Evolutionary conservation across 35 echinoderm and acorn worm genomes (phyloP), one percentile per base, ranked within the genome.

Genomic region (Apostichopus japonicus): DNA sequence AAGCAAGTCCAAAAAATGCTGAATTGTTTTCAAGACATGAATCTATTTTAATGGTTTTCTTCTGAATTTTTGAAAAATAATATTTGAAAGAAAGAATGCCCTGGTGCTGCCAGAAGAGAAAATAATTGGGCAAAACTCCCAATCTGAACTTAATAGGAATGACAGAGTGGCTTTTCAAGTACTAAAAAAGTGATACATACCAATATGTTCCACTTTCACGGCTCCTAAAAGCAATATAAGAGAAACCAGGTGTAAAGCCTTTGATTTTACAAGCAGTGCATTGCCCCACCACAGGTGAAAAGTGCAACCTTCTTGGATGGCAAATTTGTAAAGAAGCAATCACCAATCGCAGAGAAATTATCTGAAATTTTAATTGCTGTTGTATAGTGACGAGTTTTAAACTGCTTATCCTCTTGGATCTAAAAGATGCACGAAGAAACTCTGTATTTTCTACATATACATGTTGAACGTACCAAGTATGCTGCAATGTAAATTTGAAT

Each of bases 391-490:
- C 16, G 2, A 83, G 44, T 83, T 83, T 83, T 9, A 83, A 83
- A 83, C 53, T 52, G 21, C 79, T 7, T 72, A 92, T 55, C 91
- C 91, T 19, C 58, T 92, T 15, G 91, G 79, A 24, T 13, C 91
- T 25, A 92, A 83, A 62, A 92, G 83, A 81, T 22, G 17, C 17
- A 24, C 83, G 19, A 58, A 92, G 23, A 92, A 92, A 70, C 23
- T 92, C n/a, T 65, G 55, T 92, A 54, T 78, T 54, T 92, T 80
- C 53, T 92, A 92, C 23, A 11, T 92, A 79, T 83, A 62, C 53
- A 59, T 81, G 23, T 72, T 81, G 16, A 81, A 81, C 59, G 52
- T 92, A 92, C 91, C 91, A 83, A 9, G 16, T 10, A 17, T 82
- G 5, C 79, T 92, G 52, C 91, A 92, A 56, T 79, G 78, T 4